These are phyloP conservation scores for Leucania comma DNA, from an alignment of 2,888 invertebrate species.

Conservation along the genomic window DNA sequence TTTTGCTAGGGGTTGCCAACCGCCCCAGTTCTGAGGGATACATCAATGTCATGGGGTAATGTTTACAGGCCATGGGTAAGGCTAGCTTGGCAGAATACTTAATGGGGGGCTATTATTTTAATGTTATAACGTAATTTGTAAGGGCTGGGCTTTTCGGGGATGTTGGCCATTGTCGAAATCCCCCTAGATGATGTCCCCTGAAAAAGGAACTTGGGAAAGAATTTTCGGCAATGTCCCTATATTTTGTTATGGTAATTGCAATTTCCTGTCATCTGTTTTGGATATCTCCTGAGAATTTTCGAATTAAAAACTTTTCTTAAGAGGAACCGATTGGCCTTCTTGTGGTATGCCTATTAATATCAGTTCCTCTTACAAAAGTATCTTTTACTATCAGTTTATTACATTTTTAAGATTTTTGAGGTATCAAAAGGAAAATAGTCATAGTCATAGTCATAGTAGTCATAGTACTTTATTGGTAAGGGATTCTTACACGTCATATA, in stretches of 20 bases:
- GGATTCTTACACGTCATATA: too few species aligned
- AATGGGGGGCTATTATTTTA: slow-evolving; percentile 53
- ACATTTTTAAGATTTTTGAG: too few species aligned
- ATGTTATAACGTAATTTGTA: slow-evolving; percentile 55
- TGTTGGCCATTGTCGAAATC: slow-evolving; percentile 18
- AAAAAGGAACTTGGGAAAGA: not conserved
- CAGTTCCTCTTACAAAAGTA: not conserved
- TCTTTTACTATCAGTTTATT: not conserved
- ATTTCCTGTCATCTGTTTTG: not conserved
- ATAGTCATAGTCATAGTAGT: too few species aligned
- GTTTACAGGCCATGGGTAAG: slow-evolving; percentile 48
- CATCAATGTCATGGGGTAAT: slow-evolving; percentile 63
- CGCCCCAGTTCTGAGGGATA: slow-evolving; percentile 39
- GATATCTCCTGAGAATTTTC: not conserved
- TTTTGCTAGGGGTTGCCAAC: slow-evolving; percentile 18
- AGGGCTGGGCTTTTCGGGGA: slow-evolving; percentile 31
- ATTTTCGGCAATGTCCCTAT: not conserved
- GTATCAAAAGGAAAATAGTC: too few species aligned
- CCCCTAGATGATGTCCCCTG: not conserved
- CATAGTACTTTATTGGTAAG: too few species aligned
- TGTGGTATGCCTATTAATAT: not conserved
- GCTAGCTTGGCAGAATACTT: slow-evolving; percentile 49
- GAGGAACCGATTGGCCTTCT: too few species aligned
- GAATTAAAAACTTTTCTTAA: not conserved
- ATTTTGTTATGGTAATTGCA: not conserved